A percentile compares a stretch with the other conserved stretches of the same genome.
Evolutionary conservation across 1,140 invertebrate genomes (phyloP).

Genomic region (Aphaenogaster ashmeadi): DNA sequence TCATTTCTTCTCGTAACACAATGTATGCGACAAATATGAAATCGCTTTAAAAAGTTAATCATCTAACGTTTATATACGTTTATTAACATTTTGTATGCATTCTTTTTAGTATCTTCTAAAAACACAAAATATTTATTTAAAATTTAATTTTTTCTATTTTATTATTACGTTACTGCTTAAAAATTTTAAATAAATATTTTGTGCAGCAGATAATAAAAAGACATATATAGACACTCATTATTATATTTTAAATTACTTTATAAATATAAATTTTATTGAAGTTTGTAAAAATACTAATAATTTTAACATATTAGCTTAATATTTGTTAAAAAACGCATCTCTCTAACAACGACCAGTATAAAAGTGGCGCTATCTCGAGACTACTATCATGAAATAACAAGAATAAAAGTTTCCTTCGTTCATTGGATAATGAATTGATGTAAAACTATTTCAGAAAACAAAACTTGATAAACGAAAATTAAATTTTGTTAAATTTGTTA

Average conservation of each 20-base stretch:
- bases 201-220: neutral
- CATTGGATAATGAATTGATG: slow-evolving; percentile 17
- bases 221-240: neutral
- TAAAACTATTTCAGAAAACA: neutral
- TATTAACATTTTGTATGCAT: neutral
- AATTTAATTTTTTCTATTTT: neutral
- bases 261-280: neutral
- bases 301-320: slow-evolving; percentile 2
- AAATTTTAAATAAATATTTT: neutral
- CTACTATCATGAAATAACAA: neutral
- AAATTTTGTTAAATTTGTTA: neutral
- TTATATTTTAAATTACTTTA: neutral
- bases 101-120: neutral
- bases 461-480: neutral
- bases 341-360: neutral
- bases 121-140: neutral
- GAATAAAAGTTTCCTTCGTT: slow-evolving; percentile 7
- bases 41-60: neutral
- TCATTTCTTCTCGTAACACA: neutral
- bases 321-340: neutral
- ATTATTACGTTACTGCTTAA: neutral
- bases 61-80: neutral
- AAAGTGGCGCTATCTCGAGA: slow-evolving; percentile 67
- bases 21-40: neutral
- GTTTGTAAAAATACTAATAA: neutral